Conservation (phyloP, 2,113 vertebrate genomes). For the Pampusana beccarii region DNA sequence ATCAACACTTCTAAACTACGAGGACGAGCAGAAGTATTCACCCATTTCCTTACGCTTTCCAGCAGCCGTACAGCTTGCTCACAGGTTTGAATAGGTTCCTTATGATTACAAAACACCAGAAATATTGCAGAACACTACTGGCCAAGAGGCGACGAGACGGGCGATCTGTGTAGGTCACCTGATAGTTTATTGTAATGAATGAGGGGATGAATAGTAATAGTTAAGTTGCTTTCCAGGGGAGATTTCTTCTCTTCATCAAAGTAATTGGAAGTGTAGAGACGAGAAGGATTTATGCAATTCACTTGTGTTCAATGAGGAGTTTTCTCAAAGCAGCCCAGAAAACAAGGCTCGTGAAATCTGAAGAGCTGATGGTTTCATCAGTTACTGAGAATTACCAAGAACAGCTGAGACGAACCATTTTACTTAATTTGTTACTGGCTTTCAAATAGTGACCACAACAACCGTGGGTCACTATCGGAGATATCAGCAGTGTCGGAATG, state of each 20-base stretch:
- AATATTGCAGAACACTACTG: neutral
- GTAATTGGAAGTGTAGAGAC: neutral
- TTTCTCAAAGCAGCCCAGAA: neutral
- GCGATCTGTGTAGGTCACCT: neutral
- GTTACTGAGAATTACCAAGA: neutral
- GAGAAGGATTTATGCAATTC: neutral
- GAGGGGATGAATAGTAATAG: neutral
- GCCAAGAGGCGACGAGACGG: neutral
- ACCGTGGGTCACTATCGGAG: neutral
- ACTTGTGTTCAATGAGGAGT: neutral
- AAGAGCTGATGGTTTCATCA: neutral
- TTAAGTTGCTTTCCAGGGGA: neutral
- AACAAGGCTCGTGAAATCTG: neutral
- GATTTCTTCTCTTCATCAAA: neutral
- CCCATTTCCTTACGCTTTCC: neutral
- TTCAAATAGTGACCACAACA: neutral
- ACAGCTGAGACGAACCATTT: neutral
- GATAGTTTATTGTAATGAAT: neutral
- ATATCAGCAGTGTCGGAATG: neutral
- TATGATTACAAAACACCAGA: neutral
- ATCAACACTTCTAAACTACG: neutral
- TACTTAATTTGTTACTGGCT: neutral
- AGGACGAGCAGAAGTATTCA: neutral
- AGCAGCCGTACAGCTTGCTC: neutral
- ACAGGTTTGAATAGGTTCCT: neutral